These are phyloP conservation scores for Scaptomyza flava DNA, from an alignment of 2,888 invertebrate species.

Conservation along the genomic window DNA sequence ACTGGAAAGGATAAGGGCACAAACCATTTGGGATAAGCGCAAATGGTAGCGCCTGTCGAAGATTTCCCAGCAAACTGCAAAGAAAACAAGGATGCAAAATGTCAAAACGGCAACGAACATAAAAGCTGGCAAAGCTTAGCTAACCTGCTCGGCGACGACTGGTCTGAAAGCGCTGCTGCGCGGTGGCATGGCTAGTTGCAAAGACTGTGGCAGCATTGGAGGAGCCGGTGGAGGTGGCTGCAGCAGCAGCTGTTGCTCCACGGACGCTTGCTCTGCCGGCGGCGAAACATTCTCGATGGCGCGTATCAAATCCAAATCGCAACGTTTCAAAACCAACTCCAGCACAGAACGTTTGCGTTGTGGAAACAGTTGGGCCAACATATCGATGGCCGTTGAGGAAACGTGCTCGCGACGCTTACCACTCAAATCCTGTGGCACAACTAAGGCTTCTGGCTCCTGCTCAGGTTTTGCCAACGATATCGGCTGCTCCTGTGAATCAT, in stretches of 20 bases:
- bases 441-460: slow-evolving; percentile 23
- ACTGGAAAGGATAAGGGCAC: slow-evolving; percentile 83
- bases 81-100: neutral
- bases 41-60: slow-evolving; percentile 58
- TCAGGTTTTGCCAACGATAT: slow-evolving; percentile 8
- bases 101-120: accelerated
- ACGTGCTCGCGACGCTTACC: slow-evolving; percentile 83
- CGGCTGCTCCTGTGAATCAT: neutral
- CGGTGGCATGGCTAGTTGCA: slow-evolving; percentile 39
- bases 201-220: slow-evolving; percentile 15
- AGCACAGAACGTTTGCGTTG: slow-evolving; percentile 94
- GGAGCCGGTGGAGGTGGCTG: slow-evolving; percentile 9
- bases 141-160: slow-evolving; percentile 72
- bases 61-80: slow-evolving; percentile 47
- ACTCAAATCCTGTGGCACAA: slow-evolving; percentile 64
- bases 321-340: slow-evolving; percentile 95
- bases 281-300: slow-evolving; percentile 83
- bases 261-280: slow-evolving; percentile 20
- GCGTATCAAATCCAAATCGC: slow-evolving; percentile 94
- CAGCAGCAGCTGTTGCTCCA: slow-evolving; percentile 1
- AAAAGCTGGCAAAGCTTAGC: neutral
- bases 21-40: slow-evolving; percentile 84
- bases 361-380: slow-evolving; percentile 94
- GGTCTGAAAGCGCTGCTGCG: slow-evolving; percentile 80
- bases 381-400: slow-evolving; percentile 91